Conservation (phyloP, 2,888 invertebrate genomes). For the Catocala nupta region DNA sequence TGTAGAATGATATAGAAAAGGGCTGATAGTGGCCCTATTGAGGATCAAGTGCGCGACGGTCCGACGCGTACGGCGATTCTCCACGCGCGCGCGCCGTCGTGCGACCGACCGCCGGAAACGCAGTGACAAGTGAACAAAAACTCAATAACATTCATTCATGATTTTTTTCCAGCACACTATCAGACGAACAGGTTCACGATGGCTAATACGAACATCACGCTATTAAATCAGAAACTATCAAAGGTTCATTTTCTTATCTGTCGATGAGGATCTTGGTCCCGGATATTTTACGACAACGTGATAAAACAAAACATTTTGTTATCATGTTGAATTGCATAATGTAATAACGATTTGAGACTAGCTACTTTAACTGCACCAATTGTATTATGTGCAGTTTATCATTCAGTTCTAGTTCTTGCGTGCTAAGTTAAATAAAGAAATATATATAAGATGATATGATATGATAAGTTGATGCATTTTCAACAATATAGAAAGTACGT, state of each 20-base stretch:
- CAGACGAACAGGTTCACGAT: slow-evolving; percentile 72
- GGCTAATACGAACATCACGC: slow-evolving; percentile 35
- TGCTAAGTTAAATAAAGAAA: no score
- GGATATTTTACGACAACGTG: no score
- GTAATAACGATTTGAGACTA: no score
- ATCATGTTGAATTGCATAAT: no score
- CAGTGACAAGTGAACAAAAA: slow-evolving; percentile 86
- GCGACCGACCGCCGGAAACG: slow-evolving; percentile 81
- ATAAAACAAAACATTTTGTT: no score
- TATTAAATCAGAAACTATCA: slow-evolving; percentile 16
- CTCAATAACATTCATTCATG: slow-evolving; percentile 79
- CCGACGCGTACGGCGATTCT: slow-evolving; percentile 84
- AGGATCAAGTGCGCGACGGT: slow-evolving; percentile 64
- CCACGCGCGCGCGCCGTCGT: slow-evolving; percentile 75
- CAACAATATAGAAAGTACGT: no score
- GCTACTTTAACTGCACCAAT: no score
- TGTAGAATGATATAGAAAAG: slow-evolving; percentile 7
- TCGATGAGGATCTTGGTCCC: no score
- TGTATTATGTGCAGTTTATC: no score
- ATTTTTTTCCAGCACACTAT: slow-evolving; percentile 69
- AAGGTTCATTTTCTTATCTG: slow-evolving; percentile 7
- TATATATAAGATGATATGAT: no score
- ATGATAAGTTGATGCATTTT: no score
- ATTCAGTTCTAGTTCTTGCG: no score
- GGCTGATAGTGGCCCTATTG: slow-evolving; percentile 46